Evolutionary conservation across 1,140 invertebrate genomes (phyloP), one percentile per base, ranked within the genome.

Genomic region (Linepithema humile): DNA sequence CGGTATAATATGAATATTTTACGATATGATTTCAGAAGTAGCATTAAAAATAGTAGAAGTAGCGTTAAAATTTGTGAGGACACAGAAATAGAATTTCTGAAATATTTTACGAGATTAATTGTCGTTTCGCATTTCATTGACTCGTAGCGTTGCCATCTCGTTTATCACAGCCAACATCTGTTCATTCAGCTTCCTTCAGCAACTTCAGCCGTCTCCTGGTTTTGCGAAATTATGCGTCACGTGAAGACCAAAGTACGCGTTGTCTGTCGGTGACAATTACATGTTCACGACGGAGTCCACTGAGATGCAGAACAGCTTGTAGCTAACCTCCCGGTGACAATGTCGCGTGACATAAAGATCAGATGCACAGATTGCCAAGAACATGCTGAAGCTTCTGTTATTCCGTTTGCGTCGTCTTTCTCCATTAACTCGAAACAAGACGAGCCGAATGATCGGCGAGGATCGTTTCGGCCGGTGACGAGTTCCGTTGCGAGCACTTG

Each of bases 291-390:
- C 43, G 50, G 57, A 43, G 50, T 32, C 26, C 50, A 10, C 43
- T 57, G 86, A 35, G 53, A 87, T 87, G 86, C 65, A 32, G 50
- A 43, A 70, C 20, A 53, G 40, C 23, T 74, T 78, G 35, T 78
- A 87, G 40, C 65, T 78, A 87, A 87, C 85, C 74, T 84, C 29
- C 15, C 20, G 26, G 69, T 55, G 40, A 83, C 55, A 73, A 90
- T 89, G 88, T 87, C 87, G 55, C 57, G 82, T n/a, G 78, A 72
- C 32, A 38, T 60, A 48, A 62, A 60, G 60, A 57, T 74, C 59
- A 50, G 73, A 32, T 70, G 23, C 55, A 55, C 59, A 17, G 55
- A 65, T 84, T 40, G 78, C 20, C 78, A 53, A 35, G 29, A 15
- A 82, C 38, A 35, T 10, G 12, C 60, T 9, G 55, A 12, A n/a